Conservation (phyloP, 2,797 vertebrate genomes). For the Sorex maritimensis region DNA sequence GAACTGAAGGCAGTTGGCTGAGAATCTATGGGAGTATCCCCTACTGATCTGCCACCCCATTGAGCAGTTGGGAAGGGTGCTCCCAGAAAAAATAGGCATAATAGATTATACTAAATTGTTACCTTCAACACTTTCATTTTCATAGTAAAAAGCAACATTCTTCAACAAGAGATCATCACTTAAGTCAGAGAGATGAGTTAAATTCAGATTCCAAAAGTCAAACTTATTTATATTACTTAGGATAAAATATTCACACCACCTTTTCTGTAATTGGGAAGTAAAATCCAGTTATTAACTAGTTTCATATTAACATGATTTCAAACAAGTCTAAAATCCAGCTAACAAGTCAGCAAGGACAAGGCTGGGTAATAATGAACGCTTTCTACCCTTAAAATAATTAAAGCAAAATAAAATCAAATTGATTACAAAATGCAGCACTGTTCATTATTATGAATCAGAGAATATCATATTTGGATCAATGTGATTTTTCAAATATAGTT, state of each 20-base stretch:
- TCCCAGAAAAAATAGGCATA: not conserved
- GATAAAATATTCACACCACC: constrained; percentile 81
- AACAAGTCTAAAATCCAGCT: not conserved
- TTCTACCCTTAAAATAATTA: constrained; percentile 22
- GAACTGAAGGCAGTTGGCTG: too few relatives aligned
- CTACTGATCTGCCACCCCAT: too few relatives aligned
- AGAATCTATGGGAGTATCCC: too few relatives aligned
- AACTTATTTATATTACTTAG: constrained; percentile 74
- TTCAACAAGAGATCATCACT: constrained; percentile 86
- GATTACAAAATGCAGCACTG: not conserved
- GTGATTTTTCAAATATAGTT: not conserved
- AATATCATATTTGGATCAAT: not conserved
- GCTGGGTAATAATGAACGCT: not conserved
- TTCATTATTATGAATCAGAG: not conserved
- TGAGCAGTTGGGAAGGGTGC: too few relatives aligned
- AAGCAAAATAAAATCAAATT: not conserved
- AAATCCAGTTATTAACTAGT: constrained; percentile 42
- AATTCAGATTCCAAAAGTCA: constrained; percentile 77
- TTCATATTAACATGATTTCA: not conserved
- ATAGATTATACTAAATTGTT: constrained; percentile 53
- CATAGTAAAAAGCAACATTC: constrained; percentile 88
- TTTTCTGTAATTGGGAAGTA: constrained; percentile 81
- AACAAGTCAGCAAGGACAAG: not conserved
- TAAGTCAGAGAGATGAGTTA: constrained; percentile 86
- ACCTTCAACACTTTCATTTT: constrained; percentile 86